These are phyloP conservation scores for Argyresthia goedartella DNA, from an alignment of 2,888 invertebrate species.

Conservation along the genomic window DNA sequence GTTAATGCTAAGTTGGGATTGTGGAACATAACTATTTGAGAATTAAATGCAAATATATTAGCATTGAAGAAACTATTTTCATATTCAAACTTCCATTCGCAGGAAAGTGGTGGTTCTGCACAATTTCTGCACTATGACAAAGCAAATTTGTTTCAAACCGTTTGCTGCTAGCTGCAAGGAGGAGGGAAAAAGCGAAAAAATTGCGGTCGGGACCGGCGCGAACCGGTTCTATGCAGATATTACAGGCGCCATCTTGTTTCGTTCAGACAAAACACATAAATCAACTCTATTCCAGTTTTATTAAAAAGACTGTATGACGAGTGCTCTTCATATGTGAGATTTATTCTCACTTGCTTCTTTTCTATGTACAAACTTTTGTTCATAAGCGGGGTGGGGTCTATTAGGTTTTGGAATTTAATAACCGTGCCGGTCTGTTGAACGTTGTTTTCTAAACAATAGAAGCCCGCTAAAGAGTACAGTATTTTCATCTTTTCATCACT, in stretches of 20 bases:
- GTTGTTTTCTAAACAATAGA: too few species aligned
- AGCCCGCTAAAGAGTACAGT: too few species aligned
- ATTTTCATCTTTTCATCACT: too few species aligned
- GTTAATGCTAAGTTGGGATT: too few species aligned
- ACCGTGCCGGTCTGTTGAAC: too few species aligned
- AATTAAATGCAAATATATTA: too few species aligned
- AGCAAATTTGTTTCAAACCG: conserved; percentile 26
- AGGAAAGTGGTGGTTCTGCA: not conserved
- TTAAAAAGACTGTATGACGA: conserved; percentile 32
- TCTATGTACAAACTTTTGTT: not conserved
- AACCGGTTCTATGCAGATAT: conserved; percentile 45
- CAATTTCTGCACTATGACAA: conserved; percentile 23
- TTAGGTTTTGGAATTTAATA: not conserved
- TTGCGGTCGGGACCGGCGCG: conserved; percentile 32
- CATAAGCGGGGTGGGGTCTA: too few species aligned
- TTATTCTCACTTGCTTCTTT: conserved; percentile 5
- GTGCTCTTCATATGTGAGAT: not conserved
- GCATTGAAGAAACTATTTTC: not conserved
- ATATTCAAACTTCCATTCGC: not conserved
- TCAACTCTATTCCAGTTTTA: conserved; percentile 43
- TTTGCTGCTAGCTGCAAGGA: conserved; percentile 30
- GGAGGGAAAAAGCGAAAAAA: conserved; percentile 36
- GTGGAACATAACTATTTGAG: too few species aligned
- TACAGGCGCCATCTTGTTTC: conserved; percentile 45
- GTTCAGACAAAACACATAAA: conserved; percentile 49